Conservation (phyloP, 2,888 invertebrate genomes). For the Ophion costatus region DNA sequence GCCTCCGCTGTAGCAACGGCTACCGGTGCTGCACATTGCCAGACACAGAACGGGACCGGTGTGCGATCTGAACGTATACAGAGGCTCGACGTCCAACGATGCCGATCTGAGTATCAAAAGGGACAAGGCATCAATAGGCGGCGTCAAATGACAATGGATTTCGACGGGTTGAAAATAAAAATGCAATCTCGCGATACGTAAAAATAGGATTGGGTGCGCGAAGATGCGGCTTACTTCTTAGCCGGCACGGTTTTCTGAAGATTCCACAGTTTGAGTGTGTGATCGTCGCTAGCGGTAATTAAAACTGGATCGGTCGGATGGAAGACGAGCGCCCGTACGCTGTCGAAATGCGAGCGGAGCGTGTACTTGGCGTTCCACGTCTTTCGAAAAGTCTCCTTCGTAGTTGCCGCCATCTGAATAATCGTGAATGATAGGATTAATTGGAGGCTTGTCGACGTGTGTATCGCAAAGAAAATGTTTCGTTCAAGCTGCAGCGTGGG, state of each 20-base stretch:
- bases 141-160: background rate
- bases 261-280: constrained; percentile 99
- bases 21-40: constrained; percentile 96
- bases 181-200: background rate
- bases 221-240: constrained; percentile 88
- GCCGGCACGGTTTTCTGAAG: constrained; percentile 98
- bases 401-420: constrained; percentile 86
- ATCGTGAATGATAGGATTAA: constrained; percentile 1
- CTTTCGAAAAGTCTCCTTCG: constrained; percentile 95
- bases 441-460: background rate
- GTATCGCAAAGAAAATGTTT: constrained; percentile 4
- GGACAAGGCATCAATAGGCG: background rate
- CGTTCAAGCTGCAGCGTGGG: background rate
- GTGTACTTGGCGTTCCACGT: constrained; percentile 99
- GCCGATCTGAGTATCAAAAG: constrained; percentile 86
- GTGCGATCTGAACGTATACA: constrained; percentile 99
- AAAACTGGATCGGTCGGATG: constrained; percentile 98
- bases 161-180: background rate
- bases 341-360: constrained; percentile 96
- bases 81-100: constrained; percentile 98
- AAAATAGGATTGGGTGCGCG: background rate
- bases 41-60: constrained; percentile 97
- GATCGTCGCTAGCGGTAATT: constrained; percentile 99
- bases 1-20: constrained; percentile 98
- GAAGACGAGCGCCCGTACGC: constrained; percentile 95